Evolutionary conservation across 2,888 invertebrate genomes (phyloP), one percentile per base, ranked within the genome.

Genomic region (Artemia sinica): DNA sequence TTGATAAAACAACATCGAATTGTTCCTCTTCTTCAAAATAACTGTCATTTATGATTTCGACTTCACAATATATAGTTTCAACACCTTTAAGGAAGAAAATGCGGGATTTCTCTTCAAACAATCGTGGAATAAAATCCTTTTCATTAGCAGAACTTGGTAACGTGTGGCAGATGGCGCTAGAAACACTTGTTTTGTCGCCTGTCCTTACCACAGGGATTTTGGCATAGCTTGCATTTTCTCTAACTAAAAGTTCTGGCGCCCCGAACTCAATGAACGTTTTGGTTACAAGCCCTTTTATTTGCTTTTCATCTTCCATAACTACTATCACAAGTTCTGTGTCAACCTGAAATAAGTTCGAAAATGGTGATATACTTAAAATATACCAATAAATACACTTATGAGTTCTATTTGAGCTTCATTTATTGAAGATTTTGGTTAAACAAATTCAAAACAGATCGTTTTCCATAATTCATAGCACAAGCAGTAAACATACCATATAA

Each of bases 111-210:
- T 77, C 75, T 8, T 74, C 72, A 48, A 75, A 72, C 0, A 74
- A 70, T 49, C 78, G 72, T 70, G 78, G 77, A n/a, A 72, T 71
- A 71, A 74, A 79, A 71, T 79, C 79, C 69, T 74, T 72, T 70
- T 74, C 74, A 9, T 76, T 76, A 2, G 78, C 78, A 7, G 76
- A 75, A 49, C 75, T 72, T 69, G 77, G 77, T 49, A 76, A 72
- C 3, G 78, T 78, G 72, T 75, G 76, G 72, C 79, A 79, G 66
- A 77, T 75, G 8, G 77, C 76, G 14, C 77, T 76, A 1, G 76
- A 76, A 65, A 74, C 73, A 66, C 72, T 71, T 49, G 73, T 74
- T n/a, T 76, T 50, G 70, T 79, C 78, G 1, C 78, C 78, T 7
- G 73, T 71, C n/a, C 78, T 72, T 9, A 74, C 66, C 6, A 78